phyloP scores from a whole-genome alignment of 2,113 vertebrate species.

The Psittacula cyanocephala region DNA sequence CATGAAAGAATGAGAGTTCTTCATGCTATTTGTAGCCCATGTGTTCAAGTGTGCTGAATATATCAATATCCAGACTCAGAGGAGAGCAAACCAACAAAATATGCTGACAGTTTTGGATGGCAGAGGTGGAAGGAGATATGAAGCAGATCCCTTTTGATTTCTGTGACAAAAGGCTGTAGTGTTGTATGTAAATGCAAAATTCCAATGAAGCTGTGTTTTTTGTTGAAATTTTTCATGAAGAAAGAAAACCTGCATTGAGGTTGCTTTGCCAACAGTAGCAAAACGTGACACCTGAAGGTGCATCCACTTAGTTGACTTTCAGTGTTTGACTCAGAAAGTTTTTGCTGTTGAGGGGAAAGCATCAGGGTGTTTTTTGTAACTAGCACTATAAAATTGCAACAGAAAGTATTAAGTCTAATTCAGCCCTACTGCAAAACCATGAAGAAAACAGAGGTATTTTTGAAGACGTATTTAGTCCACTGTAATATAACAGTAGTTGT shows the following conservation, averaged over 20 bases:
- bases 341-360: conserved; percentile 47
- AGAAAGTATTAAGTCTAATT: conserved; percentile 21
- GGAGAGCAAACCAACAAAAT: background rate
- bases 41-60: background rate
- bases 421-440: background rate
- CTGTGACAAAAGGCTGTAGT: background rate
- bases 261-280: background rate
- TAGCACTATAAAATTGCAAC: conserved; percentile 12
- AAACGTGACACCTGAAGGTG: conserved; percentile 13
- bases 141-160: background rate
- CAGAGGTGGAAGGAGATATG: background rate
- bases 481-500: background rate
- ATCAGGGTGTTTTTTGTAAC: conserved; percentile 21
- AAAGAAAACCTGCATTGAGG: background rate
- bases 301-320: conserved; percentile 12
- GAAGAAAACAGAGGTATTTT: background rate
- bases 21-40: background rate
- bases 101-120: background rate
- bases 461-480: background rate
- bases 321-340: conserved; percentile 38
- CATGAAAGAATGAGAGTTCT: background rate
- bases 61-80: background rate
- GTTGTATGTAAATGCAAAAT: background rate
- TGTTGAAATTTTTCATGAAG: background rate
- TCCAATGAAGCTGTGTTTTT: background rate